Evolutionary conservation across 1,140 invertebrate species (phyloP), one percentile per base, ranked within the genome.

Genomic region (Tetranychus urticae): DNA sequence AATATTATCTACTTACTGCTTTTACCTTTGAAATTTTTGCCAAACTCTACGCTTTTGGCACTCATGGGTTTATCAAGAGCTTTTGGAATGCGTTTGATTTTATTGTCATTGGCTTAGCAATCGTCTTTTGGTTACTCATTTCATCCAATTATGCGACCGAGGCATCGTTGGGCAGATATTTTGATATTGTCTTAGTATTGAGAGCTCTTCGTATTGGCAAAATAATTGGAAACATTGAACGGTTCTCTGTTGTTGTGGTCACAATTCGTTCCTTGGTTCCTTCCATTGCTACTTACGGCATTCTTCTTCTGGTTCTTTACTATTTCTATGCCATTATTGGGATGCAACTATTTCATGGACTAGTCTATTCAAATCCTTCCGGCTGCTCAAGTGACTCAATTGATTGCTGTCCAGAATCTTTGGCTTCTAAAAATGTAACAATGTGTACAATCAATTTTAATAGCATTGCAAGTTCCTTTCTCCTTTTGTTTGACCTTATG

Each of bases 361-460:
- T 70, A 52, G 73, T 76, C 10, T 62, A 67, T n/a, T 66, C 63
- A 1, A 62, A 62, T 45, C 39, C 56, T 61, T 67, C 23, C 52
- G 68, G 33, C 60, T 68, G 35, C 75, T 68, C 61, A 77, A 46
- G 23, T 42, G 23, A 8, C 8, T 2, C n/a, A 4, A 55, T 52
- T 12, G 10, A 60, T 60, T 60, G 59, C 48, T 60, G 59, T 33
- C 60, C 60, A 56, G 13, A 55, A 42, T 13, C 14, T 14, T 69
- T 73, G 1, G 67, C 69, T 35, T 77, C 76, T 67, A 66, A 64
- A 65, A 68, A 66, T 39, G 66, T 66, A 35, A 69, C 71, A 10
- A 78, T 77, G 67, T 78, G 77, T 66, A 74, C 70, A 61, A 77
- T 77, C 67, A 78, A 78, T 67, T 78, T 78, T 66, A 77, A 77